Conservation (phyloP, 1,140 invertebrate species). For the Papilio polytes region DNA sequence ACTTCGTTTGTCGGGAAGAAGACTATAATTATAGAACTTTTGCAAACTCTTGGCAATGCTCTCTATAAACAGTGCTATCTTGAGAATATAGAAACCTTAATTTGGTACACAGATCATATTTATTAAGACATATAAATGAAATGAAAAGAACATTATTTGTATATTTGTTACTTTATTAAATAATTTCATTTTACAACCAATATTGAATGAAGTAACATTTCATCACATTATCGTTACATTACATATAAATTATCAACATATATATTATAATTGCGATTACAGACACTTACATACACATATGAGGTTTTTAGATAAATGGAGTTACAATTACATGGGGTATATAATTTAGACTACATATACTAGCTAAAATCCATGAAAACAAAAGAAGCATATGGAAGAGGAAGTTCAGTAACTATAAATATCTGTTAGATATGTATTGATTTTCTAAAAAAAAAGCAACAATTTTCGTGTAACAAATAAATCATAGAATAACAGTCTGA, state of each 20-base stretch:
- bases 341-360: slow-evolving; percentile 56
- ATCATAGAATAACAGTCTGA: slow-evolving; percentile 82
- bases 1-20: no score
- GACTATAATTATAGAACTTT: no score
- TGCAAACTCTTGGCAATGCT: no score
- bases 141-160: slow-evolving; percentile 33
- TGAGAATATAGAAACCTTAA: no score
- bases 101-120: no score
- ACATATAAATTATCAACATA: slow-evolving; percentile 65
- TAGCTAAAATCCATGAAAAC: slow-evolving; percentile 50
- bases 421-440: slow-evolving; percentile 73
- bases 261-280: slow-evolving; percentile 68
- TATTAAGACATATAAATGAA: not conserved
- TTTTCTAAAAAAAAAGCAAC: slow-evolving; percentile 70
- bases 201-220: slow-evolving; percentile 79
- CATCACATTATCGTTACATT: slow-evolving; percentile 76
- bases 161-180: slow-evolving; percentile 81
- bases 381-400: slow-evolving; percentile 37
- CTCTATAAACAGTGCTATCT: no score
- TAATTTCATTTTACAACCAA: slow-evolving; percentile 81
- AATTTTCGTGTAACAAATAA: slow-evolving; percentile 81
- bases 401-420: slow-evolving; percentile 54
- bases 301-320: slow-evolving; percentile 60
- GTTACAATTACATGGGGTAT: slow-evolving; percentile 59
- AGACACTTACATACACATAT: slow-evolving; percentile 76